Evolutionary conservation across 2,113 vertebrate species (phyloP).

Genomic region (Syngnathus scovelli): DNA sequence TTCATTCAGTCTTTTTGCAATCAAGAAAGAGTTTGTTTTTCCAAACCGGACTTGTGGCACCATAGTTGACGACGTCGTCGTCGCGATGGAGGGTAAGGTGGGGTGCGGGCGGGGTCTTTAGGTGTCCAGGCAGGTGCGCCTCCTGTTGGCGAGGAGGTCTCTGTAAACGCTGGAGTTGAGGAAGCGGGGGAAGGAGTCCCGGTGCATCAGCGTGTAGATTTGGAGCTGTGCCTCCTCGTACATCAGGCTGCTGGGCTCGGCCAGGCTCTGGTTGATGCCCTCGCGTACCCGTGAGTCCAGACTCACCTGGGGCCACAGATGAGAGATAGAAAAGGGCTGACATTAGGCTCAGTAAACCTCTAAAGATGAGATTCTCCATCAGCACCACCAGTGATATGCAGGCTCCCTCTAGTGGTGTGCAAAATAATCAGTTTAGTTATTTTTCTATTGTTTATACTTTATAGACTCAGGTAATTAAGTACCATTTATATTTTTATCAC

Average conservation of each 20-base stretch:
- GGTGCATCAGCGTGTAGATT: constrained; percentile 99
- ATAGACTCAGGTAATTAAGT: too few species aligned
- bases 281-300: constrained; percentile 94
- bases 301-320: constrained; percentile 78
- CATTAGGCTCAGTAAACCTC: background rate
- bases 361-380: too few species aligned
- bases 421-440: too few species aligned
- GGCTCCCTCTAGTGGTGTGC: too few species aligned
- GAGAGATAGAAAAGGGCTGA: background rate
- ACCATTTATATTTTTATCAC: too few species aligned
- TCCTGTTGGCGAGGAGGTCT: constrained; percentile 81
- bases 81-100: constrained; percentile 32
- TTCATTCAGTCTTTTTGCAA: constrained; percentile 56
- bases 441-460: too few species aligned
- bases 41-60: constrained; percentile 68
- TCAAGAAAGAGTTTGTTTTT: constrained; percentile 53
- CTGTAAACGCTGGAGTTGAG: constrained; percentile 93
- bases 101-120: constrained; percentile 60
- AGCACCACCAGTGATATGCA: too few species aligned
- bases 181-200: constrained; percentile 96
- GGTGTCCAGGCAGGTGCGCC: constrained; percentile 83
- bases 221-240: constrained; percentile 96
- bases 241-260: constrained; percentile 84
- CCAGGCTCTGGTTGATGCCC: constrained; percentile 88
- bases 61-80: constrained; percentile 66